Base-by-base conservation (phyloP, 2,888 invertebrate species). In the Desoria tigrina region DNA sequence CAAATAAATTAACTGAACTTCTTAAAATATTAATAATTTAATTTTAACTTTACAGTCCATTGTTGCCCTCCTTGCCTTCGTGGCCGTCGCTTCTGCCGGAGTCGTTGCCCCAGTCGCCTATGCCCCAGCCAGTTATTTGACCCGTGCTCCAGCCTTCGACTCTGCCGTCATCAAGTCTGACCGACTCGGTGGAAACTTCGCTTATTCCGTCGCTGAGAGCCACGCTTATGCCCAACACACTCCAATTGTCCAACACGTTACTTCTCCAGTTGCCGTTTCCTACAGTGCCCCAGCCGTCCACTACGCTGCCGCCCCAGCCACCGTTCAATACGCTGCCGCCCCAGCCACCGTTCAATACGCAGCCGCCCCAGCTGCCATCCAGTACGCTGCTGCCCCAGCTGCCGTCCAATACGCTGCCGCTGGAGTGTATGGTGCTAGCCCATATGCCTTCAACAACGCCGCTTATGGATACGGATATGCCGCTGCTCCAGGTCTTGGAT, bases 131-230 rank as follows among this genome's bases (percentile, higher is more conserved):
- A 75, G 18, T n/a, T 45, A 18, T n/a, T 45, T 81, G 56, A 76
- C 81, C 56, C 80, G 83, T 59, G 80, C 81, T 7, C 84, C 84
- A 32, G 78, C 79, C 73, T 79, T 81, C 71, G 84, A 84, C 79
- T 82, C 81, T 55, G 83, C 84, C 68, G 79, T 84, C 74, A 82
- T 84, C 77, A 81, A 81, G 77, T 21, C 24, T 14, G 50, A 61
- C 72, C 79, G 83, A 27, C 76, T 83, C 61, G 84, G 83, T 58
- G 83, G 83, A 63, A 84, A 83, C 79, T 84, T 84, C 78, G 83
- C 83, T 42, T 84, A 84, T 79, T 82, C 82, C 75, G 81, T 82
- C 50, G 79, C 81, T 54, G 84, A 84, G 78, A 82, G 81, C 67
- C 84, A 83, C 75, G 83, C 83, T 21, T 83, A 83, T 77, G 79